Conservation (phyloP, 2,797 vertebrate genomes). For the Paramormyrops hopkinsi region DNA sequence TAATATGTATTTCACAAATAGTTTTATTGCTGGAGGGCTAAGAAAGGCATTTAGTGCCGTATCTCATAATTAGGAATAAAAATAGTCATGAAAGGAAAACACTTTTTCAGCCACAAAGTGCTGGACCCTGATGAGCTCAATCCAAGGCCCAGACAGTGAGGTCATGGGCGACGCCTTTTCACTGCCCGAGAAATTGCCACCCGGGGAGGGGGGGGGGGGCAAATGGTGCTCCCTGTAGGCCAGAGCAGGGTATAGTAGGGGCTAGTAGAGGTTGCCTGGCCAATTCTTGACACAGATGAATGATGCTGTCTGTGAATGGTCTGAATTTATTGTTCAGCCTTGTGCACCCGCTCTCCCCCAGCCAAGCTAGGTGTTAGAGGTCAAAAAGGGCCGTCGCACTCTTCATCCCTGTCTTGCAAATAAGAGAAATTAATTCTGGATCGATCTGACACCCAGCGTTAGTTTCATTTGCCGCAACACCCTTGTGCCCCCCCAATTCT, state of each 20-base stretch:
- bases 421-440: not conserved
- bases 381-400: not conserved
- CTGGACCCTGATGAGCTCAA: not conserved
- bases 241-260: not conserved
- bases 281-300: not conserved
- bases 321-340: not conserved
- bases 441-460: not conserved
- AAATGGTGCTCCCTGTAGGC: not conserved
- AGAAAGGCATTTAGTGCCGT: slow-evolving; percentile 38
- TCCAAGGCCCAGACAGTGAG: not conserved
- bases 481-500: not conserved
- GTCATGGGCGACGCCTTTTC: not conserved
- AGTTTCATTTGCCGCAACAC: not conserved
- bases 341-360: not conserved
- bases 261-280: not conserved
- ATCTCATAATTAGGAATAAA: slow-evolving; percentile 42
- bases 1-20: slow-evolving; percentile 38
- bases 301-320: not conserved
- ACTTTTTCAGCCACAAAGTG: not conserved
- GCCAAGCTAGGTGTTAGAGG: not conserved
- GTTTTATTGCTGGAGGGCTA: slow-evolving; percentile 31
- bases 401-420: not conserved
- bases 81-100: slow-evolving; percentile 13
- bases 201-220: not conserved
- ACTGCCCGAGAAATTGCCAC: not conserved